A percentile compares a stretch with the other conserved stretches of the same genome.
Evolutionary conservation across 92 coral and sea anemone species (phyloP).

Genomic region (Pocillopora grandis): DNA sequence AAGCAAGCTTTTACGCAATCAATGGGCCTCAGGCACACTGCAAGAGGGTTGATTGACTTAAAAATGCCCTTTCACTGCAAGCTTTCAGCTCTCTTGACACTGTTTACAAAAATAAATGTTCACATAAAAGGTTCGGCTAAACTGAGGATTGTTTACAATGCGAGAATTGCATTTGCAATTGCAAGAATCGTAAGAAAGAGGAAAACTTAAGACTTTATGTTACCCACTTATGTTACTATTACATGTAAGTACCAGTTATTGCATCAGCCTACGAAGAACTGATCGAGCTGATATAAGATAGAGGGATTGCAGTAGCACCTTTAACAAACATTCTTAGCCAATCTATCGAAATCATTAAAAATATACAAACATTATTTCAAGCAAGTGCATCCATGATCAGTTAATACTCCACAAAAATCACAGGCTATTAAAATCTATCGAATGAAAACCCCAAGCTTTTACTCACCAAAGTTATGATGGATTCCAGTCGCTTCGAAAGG

Average conservation of each 20-base stretch:
- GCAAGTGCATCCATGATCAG: background rate
- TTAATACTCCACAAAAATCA: background rate
- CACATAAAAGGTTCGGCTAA: too few species aligned
- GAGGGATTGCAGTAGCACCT: too few species aligned
- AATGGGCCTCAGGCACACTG: too few species aligned
- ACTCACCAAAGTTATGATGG: constrained; percentile 68
- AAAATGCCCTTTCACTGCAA: too few species aligned
- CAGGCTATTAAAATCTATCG: background rate
- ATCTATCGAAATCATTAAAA: background rate
- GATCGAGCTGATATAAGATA: too few species aligned
- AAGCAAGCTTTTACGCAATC: too few species aligned
- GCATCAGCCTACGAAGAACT: constrained; percentile 11
- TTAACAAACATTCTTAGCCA: too few species aligned
- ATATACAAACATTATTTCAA: background rate
- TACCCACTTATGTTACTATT: background rate
- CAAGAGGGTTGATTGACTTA: too few species aligned
- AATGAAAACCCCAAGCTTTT: background rate
- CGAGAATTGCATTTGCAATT: rapidly evolving
- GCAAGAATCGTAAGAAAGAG: too few species aligned
- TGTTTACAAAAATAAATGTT: too few species aligned
- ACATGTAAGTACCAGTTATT: background rate
- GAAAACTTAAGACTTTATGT: background rate
- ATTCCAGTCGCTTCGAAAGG: constrained; percentile 76
- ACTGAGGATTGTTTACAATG: too few species aligned
- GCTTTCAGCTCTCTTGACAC: too few species aligned